Evolutionary conservation across 2,888 invertebrate species (phyloP), one percentile per base, ranked within the genome.

Genomic region (Dicyrtomina minuta): DNA sequence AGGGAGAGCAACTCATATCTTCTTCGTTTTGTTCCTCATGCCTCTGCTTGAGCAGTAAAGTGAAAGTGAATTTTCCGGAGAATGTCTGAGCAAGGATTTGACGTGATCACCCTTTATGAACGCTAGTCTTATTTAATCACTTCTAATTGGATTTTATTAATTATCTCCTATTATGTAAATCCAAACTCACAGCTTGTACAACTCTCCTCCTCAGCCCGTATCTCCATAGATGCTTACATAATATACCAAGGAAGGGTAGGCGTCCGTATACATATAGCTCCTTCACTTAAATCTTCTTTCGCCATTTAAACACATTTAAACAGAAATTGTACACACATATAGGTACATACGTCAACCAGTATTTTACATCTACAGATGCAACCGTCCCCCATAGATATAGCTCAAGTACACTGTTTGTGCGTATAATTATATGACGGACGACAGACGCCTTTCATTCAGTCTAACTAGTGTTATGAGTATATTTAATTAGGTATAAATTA

Each of bases 71-170:
- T 55, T 55, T 55, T 15, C 55, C 46, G 24, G 26, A 24, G 26
- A 55, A 55, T 55, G 22, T 27, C 55, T 27, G 49, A 61, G 27
- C 20, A 49, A 61, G 53, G 22, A 41, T 53, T 27, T 65, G 33
- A 53, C 51, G 41, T n/a, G 53, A 53, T 55, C 41, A 65, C 43
- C 55, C 41, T 55, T 55, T 55, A 65, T 51, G 33, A 65, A 39
- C 24, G 41, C 27, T 24, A 66, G 55, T 56, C 56, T 56, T 55
- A 41, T 66, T 66, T 66, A 56, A 66, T 66, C 55, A 55, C 66
- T 56, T 44, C 53, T 66, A 66, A 66, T 66, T 66, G 55, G 53
- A 53, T 65, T 66, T 55, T 56, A 55, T 66, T 61, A 61, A 61
- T 61, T 46, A 61, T 61, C 61, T 61, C 49, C 46, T 43, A 61